A percentile compares a stretch with the other conserved stretches of the same genome.
phyloP scores from a whole-genome alignment of 2,797 vertebrate species.

The Perodicticus potto region DNA sequence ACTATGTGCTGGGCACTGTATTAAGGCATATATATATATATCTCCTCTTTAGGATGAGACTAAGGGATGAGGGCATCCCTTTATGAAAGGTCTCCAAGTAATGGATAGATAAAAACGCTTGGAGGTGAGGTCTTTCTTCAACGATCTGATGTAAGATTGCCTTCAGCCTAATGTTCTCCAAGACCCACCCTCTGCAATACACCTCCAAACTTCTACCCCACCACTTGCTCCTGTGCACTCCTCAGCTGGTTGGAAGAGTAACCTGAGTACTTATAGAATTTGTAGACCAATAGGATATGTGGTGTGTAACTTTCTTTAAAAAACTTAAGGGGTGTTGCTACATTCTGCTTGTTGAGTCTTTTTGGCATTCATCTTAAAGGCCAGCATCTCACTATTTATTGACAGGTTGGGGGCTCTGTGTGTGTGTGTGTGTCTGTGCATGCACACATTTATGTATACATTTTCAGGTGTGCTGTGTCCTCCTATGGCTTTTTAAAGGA shows the following conservation, averaged over 20 bases:
- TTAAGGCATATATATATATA: slow-evolving; percentile 41
- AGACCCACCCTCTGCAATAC: slow-evolving; percentile 39
- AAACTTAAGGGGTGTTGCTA: slow-evolving; percentile 84
- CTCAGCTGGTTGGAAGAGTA: slow-evolving; percentile 57
- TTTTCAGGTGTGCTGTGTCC: slow-evolving; percentile 39
- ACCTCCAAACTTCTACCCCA: slow-evolving; percentile 9
- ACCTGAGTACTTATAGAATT: slow-evolving; percentile 80
- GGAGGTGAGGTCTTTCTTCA: slow-evolving; percentile 35
- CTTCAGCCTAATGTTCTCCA: slow-evolving; percentile 53
- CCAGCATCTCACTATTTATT: slow-evolving; percentile 90
- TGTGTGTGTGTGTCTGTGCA: not conserved
- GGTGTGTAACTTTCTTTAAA: slow-evolving; percentile 83
- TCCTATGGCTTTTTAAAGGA: slow-evolving; percentile 59
- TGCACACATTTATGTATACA: not conserved
- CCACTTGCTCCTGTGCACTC: slow-evolving; percentile 66
- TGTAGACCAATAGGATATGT: slow-evolving; percentile 80
- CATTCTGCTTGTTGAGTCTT: slow-evolving; percentile 85
- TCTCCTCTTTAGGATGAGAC: slow-evolving; percentile 28
- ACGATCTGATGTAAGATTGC: slow-evolving; percentile 59
- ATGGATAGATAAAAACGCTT: slow-evolving; percentile 6
- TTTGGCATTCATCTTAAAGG: slow-evolving; percentile 85
- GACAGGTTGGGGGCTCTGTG: slow-evolving; percentile 73
- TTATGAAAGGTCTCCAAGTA: slow-evolving; percentile 21
- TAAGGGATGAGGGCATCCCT: not conserved
- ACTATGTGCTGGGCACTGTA: slow-evolving; percentile 57